Evolutionary conservation across 23 tunicate genomes (phyloP).

Genomic region (Diplosoma virens): DNA sequence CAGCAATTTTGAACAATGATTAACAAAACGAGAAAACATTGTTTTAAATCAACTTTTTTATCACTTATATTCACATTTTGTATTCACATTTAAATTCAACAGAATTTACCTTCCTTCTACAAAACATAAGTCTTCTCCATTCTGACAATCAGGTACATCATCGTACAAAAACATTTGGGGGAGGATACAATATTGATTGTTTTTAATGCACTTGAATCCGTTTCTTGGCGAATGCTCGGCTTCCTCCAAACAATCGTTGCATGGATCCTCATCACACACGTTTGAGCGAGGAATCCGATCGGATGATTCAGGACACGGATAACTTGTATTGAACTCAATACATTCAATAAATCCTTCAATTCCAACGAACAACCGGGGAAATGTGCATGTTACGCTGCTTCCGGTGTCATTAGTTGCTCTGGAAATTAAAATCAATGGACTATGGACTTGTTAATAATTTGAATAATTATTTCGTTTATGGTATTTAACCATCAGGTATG

Average conservation of each 20-base stretch:
- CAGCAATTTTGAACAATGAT: no score
- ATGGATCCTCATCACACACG: constrained; percentile 43
- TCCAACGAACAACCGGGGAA: constrained; percentile 7
- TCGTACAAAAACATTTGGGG: constrained; percentile 56
- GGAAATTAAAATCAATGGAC: no score
- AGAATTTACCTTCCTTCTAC: not conserved
- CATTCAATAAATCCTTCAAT: not conserved
- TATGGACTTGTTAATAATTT: no score
- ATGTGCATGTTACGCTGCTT: not conserved
- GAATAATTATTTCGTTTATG: no score
- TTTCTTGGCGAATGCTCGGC: constrained; percentile 15
- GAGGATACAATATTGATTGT: constrained; percentile 23
- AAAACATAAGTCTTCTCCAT: constrained; percentile 53
- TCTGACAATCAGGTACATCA: constrained; percentile 54
- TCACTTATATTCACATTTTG: no score
- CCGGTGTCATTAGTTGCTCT: not conserved
- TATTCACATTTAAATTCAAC: no score
- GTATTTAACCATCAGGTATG: no score
- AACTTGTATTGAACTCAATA: not conserved
- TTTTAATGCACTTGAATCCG: constrained; percentile 61
- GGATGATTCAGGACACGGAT: not conserved
- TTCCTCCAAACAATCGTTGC: constrained; percentile 27
- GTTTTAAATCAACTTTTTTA: no score
- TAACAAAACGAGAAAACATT: no score
- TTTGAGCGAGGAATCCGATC: not conserved